Percentiles rank a stretch among this genome's conserved stretches.
phyloP scores from a whole-genome alignment of 2,797 vertebrate species.

The Xenopus petersii region DNA sequence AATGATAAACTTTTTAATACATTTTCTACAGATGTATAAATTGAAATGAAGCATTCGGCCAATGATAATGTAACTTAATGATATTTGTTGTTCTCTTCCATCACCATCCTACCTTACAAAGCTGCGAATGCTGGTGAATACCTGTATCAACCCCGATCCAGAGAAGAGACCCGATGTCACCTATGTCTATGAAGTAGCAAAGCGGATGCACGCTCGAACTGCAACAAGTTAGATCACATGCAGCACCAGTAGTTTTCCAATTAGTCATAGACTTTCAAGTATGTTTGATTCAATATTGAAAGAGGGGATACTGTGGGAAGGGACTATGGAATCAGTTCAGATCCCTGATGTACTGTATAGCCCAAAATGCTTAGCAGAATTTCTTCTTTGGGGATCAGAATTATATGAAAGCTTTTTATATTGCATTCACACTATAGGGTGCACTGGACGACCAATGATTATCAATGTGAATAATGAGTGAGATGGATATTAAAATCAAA shows the following conservation, averaged over 20 bases:
- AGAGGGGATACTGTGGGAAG: slow-evolving; percentile 6
- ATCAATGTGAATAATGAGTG: not conserved
- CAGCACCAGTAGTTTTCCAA: slow-evolving; percentile 15
- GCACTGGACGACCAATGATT: not conserved
- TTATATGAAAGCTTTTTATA: not conserved
- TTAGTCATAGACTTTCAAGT: slow-evolving; percentile 45
- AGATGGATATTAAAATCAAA: not conserved
- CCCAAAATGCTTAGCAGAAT: not conserved
- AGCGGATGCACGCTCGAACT: slow-evolving; percentile 83
- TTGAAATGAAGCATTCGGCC: too few relatives aligned
- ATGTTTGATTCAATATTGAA: slow-evolving; percentile 44
- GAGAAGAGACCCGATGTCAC: slow-evolving; percentile 94
- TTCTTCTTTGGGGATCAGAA: not conserved
- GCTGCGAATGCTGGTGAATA: slow-evolving; percentile 93
- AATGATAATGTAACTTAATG: too few relatives aligned
- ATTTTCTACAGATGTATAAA: too few relatives aligned
- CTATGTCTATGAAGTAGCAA: slow-evolving; percentile 91
- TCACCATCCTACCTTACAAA: slow-evolving; percentile 48
- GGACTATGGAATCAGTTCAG: not conserved
- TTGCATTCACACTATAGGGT: not conserved
- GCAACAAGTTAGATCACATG: slow-evolving; percentile 69
- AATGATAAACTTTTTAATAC: too few relatives aligned
- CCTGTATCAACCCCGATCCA: slow-evolving; percentile 96
- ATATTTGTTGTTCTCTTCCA: too few relatives aligned
- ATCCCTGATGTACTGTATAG: not conserved